Conservation (phyloP, 2,797 vertebrate genomes). For the Natrix natrix region DNA sequence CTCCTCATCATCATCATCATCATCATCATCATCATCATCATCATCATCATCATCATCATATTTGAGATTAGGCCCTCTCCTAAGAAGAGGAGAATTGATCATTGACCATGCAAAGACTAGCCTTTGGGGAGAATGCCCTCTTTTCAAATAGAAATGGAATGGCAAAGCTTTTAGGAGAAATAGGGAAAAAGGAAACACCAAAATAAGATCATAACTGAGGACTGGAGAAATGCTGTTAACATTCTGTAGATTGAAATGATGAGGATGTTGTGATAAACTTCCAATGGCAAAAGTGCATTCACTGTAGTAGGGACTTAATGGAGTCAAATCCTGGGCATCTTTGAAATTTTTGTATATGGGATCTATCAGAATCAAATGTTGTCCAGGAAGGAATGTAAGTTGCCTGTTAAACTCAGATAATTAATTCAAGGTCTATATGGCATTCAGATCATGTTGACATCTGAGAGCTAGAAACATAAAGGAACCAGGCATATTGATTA, state of each 20-base stretch:
- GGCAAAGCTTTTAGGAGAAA: neutral
- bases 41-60: neutral
- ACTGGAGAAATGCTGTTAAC: neutral
- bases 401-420: neutral
- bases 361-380: neutral
- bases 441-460: neutral
- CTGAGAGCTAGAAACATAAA: neutral
- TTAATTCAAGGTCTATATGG: neutral
- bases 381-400: neutral
- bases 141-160: neutral
- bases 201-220: neutral
- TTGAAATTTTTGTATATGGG: neutral
- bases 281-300: neutral
- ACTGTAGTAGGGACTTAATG: neutral
- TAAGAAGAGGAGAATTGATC: neutral
- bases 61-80: neutral
- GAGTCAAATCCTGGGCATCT: neutral
- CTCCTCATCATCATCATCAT: neutral
- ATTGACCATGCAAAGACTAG: neutral
- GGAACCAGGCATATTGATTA: too few species aligned
- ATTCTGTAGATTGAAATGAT: neutral
- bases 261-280: neutral
- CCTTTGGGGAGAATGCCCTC: neutral
- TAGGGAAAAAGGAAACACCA: neutral
- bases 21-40: too few species aligned